Evolutionary conservation across 1,140 invertebrate genomes (phyloP).

Genomic region (Aphelinus atriplicis): DNA sequence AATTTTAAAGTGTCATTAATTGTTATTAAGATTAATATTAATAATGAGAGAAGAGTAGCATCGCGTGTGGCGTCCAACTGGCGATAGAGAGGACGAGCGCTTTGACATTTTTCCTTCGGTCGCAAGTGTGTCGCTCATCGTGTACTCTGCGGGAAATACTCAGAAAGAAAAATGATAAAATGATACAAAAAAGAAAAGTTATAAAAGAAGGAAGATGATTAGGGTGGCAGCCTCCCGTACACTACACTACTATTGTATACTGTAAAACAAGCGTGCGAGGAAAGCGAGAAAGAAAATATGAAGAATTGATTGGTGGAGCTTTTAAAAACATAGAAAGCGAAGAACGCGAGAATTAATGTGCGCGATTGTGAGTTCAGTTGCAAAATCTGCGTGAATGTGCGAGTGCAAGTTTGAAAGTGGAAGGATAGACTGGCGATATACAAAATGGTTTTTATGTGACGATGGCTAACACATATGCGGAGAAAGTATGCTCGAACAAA

Average conservation of each 20-base stretch:
- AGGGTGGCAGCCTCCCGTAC: slow-evolving; percentile 52
- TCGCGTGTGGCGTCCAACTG: slow-evolving; percentile 27
- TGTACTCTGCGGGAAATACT: slow-evolving; percentile 57
- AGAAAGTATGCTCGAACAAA: slow-evolving; percentile 38
- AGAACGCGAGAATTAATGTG: slow-evolving; percentile 24
- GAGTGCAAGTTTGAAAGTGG: slow-evolving; percentile 24
- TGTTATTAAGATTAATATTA: slow-evolving; percentile 61
- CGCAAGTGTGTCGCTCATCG: slow-evolving; percentile 44
- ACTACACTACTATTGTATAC: slow-evolving; percentile 55
- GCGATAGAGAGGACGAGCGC: slow-evolving; percentile 39
- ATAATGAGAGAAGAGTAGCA: slow-evolving; percentile 43
- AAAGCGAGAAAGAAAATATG: slow-evolving; percentile 41
- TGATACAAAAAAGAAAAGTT: slow-evolving; percentile 17
- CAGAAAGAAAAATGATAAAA: slow-evolving; percentile 43
- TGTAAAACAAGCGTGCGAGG: slow-evolving; percentile 46
- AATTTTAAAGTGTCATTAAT: slow-evolving; percentile 64
- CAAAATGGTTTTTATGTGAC: slow-evolving; percentile 5
- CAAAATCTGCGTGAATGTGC: slow-evolving; percentile 29
- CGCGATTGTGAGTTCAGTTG: slow-evolving; percentile 23
- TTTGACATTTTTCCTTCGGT: slow-evolving; percentile 38
- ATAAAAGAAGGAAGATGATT: slow-evolving; percentile 20
- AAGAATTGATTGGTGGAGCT: slow-evolving; percentile 44
- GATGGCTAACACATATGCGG: slow-evolving; percentile 12
- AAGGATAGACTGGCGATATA: slow-evolving; percentile 21
- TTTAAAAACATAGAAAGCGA: slow-evolving; percentile 37